These are phyloP conservation scores for Hiodon alosoides DNA, from an alignment of 2,113 vertebrate genomes.

Conservation along the genomic window DNA sequence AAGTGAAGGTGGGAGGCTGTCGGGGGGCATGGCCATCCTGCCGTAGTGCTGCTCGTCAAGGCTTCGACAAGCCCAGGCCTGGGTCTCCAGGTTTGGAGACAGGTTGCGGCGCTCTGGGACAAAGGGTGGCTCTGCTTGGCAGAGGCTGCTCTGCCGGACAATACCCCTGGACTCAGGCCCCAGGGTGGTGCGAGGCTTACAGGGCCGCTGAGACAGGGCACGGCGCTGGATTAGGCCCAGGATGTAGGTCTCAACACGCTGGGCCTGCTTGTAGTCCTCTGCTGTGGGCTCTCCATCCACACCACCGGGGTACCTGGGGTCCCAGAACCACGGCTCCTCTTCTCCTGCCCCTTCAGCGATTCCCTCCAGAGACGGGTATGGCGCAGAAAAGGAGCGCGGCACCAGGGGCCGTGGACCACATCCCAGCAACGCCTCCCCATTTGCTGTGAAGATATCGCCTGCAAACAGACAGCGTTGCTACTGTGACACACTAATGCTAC, in stretches of 20 bases:
- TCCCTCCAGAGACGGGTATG: slow-evolving; percentile 65
- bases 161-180: slow-evolving; percentile 51
- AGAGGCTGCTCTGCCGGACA: slow-evolving; percentile 63
- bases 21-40: slow-evolving; percentile 41
- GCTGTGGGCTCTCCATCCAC: slow-evolving; percentile 42
- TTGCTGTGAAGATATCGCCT: slow-evolving; percentile 33
- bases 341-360: slow-evolving; percentile 47
- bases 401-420: slow-evolving; percentile 46
- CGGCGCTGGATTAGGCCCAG: slow-evolving; percentile 68
- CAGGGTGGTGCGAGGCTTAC: slow-evolving; percentile 68
- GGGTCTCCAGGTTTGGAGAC: slow-evolving; percentile 45
- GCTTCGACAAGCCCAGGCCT: slow-evolving; percentile 42
- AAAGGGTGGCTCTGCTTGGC: slow-evolving; percentile 52
- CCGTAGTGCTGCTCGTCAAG: slow-evolving; percentile 37
- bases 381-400: slow-evolving; percentile 77
- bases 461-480: slow-evolving; percentile 17
- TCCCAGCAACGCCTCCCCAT: slow-evolving; percentile 43
- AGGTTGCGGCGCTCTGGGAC: slow-evolving; percentile 37
- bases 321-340: slow-evolving; percentile 48
- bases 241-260: slow-evolving; percentile 74
- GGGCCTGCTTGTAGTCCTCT: slow-evolving; percentile 54
- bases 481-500: no score
- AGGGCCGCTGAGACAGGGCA: slow-evolving; percentile 52
- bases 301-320: slow-evolving; percentile 17
- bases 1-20: slow-evolving; percentile 48